Evolutionary conservation across 2,797 vertebrate species (phyloP).

Genomic region (Melanitta fusca): DNA sequence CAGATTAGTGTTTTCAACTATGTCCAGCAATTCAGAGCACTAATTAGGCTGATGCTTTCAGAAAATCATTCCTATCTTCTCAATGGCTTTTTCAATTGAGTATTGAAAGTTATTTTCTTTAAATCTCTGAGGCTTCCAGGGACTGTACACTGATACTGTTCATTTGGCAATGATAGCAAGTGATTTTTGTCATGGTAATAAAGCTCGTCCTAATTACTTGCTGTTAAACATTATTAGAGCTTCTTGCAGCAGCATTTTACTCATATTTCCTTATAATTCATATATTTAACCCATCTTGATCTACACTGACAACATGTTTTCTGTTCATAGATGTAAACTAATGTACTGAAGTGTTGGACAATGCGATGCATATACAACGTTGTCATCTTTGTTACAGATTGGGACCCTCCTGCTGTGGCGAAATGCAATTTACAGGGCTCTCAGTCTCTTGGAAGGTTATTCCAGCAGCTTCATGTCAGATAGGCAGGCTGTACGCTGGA

Average conservation of each 20-base stretch:
- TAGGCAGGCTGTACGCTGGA: not conserved
- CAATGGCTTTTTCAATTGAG: not conserved
- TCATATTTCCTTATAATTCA: not conserved
- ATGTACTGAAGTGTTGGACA: too few relatives aligned
- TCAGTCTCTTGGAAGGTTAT: not conserved
- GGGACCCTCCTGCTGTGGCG: not conserved
- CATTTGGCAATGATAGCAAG: not conserved
- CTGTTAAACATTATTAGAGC: not conserved
- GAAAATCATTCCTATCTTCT: not conserved
- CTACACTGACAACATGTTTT: not conserved
- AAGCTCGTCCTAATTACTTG: not conserved
- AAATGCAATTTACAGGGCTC: not conserved
- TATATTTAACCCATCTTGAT: not conserved
- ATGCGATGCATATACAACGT: not conserved
- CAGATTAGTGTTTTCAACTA: not conserved
- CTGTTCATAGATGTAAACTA: not conserved
- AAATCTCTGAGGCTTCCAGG: not conserved
- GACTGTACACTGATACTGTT: not conserved
- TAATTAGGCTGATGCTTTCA: not conserved
- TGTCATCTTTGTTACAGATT: not conserved
- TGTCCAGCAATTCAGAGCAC: not conserved
- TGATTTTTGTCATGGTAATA: not conserved
- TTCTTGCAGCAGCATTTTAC: not conserved
- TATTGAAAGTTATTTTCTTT: not conserved
- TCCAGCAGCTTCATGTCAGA: not conserved